Evolutionary conservation across 2,797 vertebrate genomes (phyloP), one percentile per base, ranked within the genome.

Genomic region (Centroberyx gerrardi): DNA sequence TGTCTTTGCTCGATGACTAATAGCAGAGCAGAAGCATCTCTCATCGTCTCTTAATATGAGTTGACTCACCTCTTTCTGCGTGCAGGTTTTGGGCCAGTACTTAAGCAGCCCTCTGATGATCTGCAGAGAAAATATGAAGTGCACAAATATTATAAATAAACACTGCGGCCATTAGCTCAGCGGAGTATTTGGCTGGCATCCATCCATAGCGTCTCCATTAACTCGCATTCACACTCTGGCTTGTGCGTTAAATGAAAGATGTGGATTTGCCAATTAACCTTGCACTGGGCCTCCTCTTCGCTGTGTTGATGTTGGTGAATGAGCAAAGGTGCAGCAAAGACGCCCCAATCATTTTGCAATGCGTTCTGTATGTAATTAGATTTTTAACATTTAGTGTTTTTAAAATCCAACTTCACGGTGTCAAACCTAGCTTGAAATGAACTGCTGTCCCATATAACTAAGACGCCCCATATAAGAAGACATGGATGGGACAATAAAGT

Each of bases 61-160:
- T 8, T 17, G 27, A 44, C 91, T 94, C 84, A 97, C 97, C 96
- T 98, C 97, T 92, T 98, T 98, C 93, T 97, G 97, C 65, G 97
- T 97, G 90, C 97, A 98, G 82, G 97, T 98, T 94, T 97, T 98
- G 1, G 97, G 97, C 97, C 97, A 98, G 86, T 97, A 98, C 90
- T 97, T 98, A 72, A 98, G 94, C 80, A 98, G 90, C 33, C 97
- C 97, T 87, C 96, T 95, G 87, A 98, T 97, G 87, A 98, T 97
- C 97, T 98, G 93, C 58, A 85, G 69, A 84, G 63, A 76, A 65
- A 74, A 86, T 38, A 69, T 18, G 53, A 79, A 81, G 67, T 13
- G n/a, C 1, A 55, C 76, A 52, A 53, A 78, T 31, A 52, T 51
- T 54, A 0, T 15, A 54, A 74, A 63, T 74, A 68, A 87, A 76